Percentiles rank a stretch among this genome's conserved stretches.
Evolutionary conservation across 2,888 invertebrate genomes (phyloP).

Genomic region (Sabatieria punctata): DNA sequence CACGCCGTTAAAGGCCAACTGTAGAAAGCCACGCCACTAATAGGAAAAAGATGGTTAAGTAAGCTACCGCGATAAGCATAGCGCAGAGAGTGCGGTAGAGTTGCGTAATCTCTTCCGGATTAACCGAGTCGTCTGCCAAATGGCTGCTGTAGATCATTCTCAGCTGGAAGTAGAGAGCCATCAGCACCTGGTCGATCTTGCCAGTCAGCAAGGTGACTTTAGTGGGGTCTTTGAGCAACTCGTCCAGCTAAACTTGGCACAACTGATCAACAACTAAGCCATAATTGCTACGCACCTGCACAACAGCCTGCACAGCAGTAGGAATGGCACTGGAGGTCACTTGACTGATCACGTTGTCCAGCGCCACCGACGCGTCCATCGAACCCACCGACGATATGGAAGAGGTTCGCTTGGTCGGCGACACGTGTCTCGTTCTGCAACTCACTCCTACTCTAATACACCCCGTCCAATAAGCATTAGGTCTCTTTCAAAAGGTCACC

Average conservation of each 20-base stretch:
- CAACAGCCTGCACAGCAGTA: conserved; percentile 48
- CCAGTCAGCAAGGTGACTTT: conserved; percentile 34
- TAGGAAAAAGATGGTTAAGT: too few relatives aligned
- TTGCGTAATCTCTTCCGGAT: conserved; percentile 34
- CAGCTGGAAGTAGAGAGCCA: conserved; percentile 48
- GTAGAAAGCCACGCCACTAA: too few relatives aligned
- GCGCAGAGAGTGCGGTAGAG: conserved; percentile 33
- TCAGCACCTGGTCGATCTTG: conserved; percentile 50
- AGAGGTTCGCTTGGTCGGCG: too few relatives aligned
- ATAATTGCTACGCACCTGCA: conserved; percentile 32
- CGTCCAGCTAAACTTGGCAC: conserved; percentile 44
- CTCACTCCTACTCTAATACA: too few relatives aligned
- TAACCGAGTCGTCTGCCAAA: conserved; percentile 35
- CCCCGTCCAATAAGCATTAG: too few relatives aligned
- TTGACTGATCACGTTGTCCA: conserved; percentile 44
- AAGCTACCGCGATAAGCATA: conserved; percentile 31
- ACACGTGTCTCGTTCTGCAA: too few relatives aligned
- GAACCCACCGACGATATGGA: conserved; percentile 1
- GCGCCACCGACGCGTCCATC: conserved; percentile 31
- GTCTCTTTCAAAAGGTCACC: too few relatives aligned
- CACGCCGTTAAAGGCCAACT: too few relatives aligned
- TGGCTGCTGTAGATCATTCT: conserved; percentile 40
- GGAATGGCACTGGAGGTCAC: conserved; percentile 48
- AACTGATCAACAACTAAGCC: background rate
- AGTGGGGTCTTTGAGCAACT: conserved; percentile 41